Evolutionary conservation across 2,888 invertebrate species (phyloP).

Genomic region (Diplazon laetatorius): DNA sequence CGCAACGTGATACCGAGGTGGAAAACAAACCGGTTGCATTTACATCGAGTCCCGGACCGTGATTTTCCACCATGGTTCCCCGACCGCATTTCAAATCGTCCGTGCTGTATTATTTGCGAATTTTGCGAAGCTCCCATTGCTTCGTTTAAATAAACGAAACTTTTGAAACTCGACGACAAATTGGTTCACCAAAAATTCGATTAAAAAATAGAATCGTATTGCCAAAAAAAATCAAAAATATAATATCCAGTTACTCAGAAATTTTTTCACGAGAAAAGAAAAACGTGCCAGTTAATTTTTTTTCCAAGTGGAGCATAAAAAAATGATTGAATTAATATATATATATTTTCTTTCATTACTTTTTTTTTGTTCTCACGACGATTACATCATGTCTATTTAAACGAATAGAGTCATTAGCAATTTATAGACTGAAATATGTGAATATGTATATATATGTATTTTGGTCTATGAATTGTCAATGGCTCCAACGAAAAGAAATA

Average conservation of each 20-base stretch:
- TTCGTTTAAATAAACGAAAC: slow-evolving; percentile 2
- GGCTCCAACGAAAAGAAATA: neutral
- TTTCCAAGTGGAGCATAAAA: too few relatives aligned
- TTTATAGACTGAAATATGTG: too few relatives aligned
- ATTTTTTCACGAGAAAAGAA: too few relatives aligned
- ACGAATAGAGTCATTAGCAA: too few relatives aligned
- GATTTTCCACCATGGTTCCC: neutral
- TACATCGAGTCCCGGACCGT: neutral
- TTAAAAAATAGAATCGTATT: too few relatives aligned
- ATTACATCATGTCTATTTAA: neutral
- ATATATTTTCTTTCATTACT: neutral
- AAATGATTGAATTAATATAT: too few relatives aligned
- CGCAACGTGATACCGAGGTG: slow-evolving; percentile 34
- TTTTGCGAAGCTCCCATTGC: slow-evolving; percentile 17
- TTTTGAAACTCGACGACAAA: neutral
- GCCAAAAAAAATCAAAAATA: too few relatives aligned
- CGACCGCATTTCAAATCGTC: slow-evolving; percentile 36
- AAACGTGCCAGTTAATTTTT: too few relatives aligned
- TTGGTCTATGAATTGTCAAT: neutral
- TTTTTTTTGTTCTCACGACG: neutral
- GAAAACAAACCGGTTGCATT: slow-evolving; percentile 29
- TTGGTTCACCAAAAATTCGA: neutral
- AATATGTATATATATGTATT: neutral
- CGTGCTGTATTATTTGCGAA: slow-evolving; percentile 23
- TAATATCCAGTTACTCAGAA: too few relatives aligned